Conservation (phyloP, 1,140 invertebrate genomes). For the Brachionus calyciflorus region DNA sequence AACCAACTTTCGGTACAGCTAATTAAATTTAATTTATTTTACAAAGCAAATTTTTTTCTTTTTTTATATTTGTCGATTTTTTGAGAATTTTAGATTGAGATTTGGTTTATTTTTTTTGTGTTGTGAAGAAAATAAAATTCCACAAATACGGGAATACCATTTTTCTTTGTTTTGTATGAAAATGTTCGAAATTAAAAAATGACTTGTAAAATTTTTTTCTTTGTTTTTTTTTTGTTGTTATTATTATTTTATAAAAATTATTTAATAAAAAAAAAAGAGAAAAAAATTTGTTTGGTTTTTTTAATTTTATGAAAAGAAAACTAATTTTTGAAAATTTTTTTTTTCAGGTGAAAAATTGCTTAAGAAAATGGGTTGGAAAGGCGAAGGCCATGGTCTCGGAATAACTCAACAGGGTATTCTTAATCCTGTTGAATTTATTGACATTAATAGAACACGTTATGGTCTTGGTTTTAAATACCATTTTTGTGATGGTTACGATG, state of each 20-base stretch:
- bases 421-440: background rate
- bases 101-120: background rate
- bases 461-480: constrained; percentile 28
- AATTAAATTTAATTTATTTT: background rate
- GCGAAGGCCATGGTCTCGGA: constrained; percentile 37
- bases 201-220: constrained; percentile 26
- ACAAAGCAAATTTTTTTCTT: constrained; percentile 38
- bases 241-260: constrained; percentile 1
- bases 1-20: constrained; percentile 4
- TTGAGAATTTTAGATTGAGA: background rate
- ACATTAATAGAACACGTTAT: background rate
- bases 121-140: no score
- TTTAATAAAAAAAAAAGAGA: constrained; percentile 41
- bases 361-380: constrained; percentile 47
- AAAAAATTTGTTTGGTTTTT: constrained; percentile 24
- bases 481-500: constrained; percentile 30
- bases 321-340: background rate
- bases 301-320: background rate
- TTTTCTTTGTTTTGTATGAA: background rate
- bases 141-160: no score
- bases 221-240: constrained; percentile 22
- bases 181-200: background rate
- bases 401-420: background rate
- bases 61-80: background rate
- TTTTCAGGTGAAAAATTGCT: constrained; percentile 22